phyloP scores from a whole-genome alignment of 2,113 vertebrate species.

The Campylorhamphus procurvoides region DNA sequence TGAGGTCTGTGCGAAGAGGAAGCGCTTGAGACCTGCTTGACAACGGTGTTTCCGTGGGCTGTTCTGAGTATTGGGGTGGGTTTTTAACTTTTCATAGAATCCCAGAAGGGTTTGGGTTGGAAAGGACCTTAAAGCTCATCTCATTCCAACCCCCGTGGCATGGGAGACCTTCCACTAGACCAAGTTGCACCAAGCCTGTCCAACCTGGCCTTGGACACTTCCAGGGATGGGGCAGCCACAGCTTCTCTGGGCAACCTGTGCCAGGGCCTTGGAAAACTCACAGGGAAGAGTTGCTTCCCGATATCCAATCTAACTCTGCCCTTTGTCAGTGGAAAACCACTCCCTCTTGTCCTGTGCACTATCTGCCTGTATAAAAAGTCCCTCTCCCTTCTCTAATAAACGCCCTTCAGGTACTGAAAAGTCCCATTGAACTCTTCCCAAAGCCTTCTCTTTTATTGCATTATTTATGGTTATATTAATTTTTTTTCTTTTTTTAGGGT shows the following conservation, averaged over 20 bases:
- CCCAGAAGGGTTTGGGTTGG: neutral
- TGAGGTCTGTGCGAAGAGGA: neutral
- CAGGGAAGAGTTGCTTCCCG: neutral
- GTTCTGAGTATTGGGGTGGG: constrained; percentile 15
- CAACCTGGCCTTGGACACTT: neutral
- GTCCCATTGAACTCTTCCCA: neutral
- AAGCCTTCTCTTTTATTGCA: neutral
- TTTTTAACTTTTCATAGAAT: neutral
- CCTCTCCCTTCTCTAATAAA: neutral
- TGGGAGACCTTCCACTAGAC: neutral
- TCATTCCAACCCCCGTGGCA: neutral
- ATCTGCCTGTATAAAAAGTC: neutral
- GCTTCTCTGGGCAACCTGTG: neutral
- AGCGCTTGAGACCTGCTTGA: neutral
- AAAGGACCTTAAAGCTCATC: neutral
- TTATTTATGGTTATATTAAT: neutral
- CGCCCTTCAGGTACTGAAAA: neutral
- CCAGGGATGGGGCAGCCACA: neutral
- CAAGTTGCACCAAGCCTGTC: neutral
- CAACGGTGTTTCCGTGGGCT: constrained; percentile 38
- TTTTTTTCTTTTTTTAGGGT: neutral
- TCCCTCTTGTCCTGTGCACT: neutral
- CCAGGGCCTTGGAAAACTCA: neutral
- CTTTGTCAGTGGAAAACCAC: neutral
- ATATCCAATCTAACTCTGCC: neutral